These are phyloP conservation scores for Palaemon carinicauda DNA, from an alignment of 1,140 invertebrate genomes.

Conservation along the genomic window DNA sequence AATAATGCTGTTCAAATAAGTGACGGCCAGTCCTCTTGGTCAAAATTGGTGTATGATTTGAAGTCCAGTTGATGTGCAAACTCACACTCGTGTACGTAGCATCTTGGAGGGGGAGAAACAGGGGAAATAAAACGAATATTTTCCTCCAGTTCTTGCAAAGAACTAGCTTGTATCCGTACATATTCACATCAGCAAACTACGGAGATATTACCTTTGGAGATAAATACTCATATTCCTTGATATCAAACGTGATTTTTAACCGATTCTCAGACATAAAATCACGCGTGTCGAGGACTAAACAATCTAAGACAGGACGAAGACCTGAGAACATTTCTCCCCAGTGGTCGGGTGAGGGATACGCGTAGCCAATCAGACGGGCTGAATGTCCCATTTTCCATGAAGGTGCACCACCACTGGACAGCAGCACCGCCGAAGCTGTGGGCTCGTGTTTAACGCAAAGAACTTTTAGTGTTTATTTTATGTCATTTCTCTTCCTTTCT, in stretches of 20 bases:
- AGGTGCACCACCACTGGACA: conserved; percentile 45
- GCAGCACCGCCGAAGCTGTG: neutral
- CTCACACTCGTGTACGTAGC: conserved; percentile 28
- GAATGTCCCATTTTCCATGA: conserved; percentile 52
- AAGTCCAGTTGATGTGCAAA: conserved; percentile 51
- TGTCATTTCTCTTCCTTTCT: neutral
- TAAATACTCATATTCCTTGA: too few species aligned
- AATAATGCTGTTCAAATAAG: conserved; percentile 54
- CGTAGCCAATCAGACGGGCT: conserved; percentile 38
- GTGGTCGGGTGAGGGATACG: neutral
- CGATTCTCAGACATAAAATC: too few species aligned
- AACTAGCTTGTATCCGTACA: too few species aligned
- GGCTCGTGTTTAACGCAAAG: conserved; percentile 1
- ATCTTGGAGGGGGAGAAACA: neutral
- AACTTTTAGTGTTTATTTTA: neutral
- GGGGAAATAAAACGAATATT: neutral
- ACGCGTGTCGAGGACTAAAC: neutral
- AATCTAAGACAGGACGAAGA: conserved; percentile 46
- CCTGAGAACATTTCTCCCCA: conserved; percentile 4
- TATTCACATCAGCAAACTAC: too few species aligned
- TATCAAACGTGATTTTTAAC: too few species aligned
- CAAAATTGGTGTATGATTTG: conserved; percentile 54
- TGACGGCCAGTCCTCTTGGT: conserved; percentile 21
- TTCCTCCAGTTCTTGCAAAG: too few species aligned
- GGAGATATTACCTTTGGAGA: too few species aligned